Percentiles rank a stretch among this genome's conserved stretches.
Conservation (phyloP, 2,888 invertebrate genomes). For the Drosophila rubida region DNA sequence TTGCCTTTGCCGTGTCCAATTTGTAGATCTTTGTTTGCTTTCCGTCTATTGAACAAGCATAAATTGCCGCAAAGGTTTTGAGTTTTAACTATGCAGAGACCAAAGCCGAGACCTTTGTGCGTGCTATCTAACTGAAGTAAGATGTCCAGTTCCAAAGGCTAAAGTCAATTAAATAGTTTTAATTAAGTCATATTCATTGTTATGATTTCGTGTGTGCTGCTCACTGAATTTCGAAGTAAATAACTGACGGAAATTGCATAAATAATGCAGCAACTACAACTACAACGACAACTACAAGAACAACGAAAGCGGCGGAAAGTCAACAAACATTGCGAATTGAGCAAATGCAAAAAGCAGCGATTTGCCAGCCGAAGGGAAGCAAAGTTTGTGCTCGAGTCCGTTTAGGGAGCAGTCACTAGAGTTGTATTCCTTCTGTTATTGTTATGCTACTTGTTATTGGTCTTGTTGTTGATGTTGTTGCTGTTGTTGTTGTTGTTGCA, state of each 20-base stretch:
- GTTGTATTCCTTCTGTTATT: constrained; percentile 16
- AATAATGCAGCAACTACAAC: constrained; percentile 33
- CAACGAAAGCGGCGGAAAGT: constrained; percentile 8
- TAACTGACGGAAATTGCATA: constrained; percentile 38
- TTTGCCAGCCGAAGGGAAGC: constrained; percentile 41
- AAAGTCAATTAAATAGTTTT: constrained; percentile 38
- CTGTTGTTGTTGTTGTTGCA: constrained; percentile 19
- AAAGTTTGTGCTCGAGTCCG: constrained; percentile 34
- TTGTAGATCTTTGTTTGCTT: constrained; percentile 5
- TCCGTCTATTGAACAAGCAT: constrained; percentile 17
- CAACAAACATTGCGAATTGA: constrained; percentile 18
- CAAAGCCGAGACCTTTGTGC: constrained; percentile 1
- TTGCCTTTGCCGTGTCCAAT: constrained; percentile 13
- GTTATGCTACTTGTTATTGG: constrained; percentile 17
- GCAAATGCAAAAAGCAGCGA: constrained; percentile 37
- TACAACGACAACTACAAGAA: no score
- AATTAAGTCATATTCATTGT: constrained; percentile 42
- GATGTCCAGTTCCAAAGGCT: not conserved
- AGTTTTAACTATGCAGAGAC: constrained; percentile 20
- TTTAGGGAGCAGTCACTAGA: constrained; percentile 21
- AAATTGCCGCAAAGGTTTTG: constrained; percentile 31
- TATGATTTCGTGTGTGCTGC: constrained; percentile 13
- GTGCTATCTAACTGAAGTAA: constrained; percentile 10
- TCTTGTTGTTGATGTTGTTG: constrained; percentile 7
- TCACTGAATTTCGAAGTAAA: constrained; percentile 27